Evolutionary conservation across 2,797 vertebrate species (phyloP).

Genomic region (Onychomys arenicola): DNA sequence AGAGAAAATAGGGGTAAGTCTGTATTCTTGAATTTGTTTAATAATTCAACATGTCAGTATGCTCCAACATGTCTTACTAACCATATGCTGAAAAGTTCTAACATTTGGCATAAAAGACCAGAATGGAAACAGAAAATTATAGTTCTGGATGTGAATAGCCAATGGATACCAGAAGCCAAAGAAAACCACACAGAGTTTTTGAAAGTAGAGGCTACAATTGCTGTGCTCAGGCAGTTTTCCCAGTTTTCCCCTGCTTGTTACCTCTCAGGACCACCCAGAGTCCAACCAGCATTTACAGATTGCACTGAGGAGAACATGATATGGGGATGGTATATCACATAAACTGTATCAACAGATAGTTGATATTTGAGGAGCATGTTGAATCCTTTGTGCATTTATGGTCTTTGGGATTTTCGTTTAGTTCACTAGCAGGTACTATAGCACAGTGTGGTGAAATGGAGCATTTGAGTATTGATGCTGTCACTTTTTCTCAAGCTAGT

Average conservation of each 20-base stretch:
- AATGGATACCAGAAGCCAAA: slow-evolving; percentile 44
- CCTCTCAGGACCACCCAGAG: slow-evolving; percentile 48
- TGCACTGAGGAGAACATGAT: not conserved
- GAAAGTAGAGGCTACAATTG: slow-evolving; percentile 60
- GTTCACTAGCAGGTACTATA: not conserved
- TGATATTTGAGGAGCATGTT: not conserved
- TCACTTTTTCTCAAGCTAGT: not conserved
- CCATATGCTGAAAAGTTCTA: slow-evolving; percentile 8
- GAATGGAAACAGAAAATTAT: slow-evolving; percentile 71
- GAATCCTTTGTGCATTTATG: not conserved
- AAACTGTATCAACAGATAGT: not conserved
- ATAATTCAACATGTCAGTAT: not conserved
- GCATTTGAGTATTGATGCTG: not conserved
- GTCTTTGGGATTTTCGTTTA: not conserved
- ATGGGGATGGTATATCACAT: not conserved
- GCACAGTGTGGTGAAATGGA: not conserved
- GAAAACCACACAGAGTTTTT: slow-evolving; percentile 59
- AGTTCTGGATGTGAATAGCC: slow-evolving; percentile 18
- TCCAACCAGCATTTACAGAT: not conserved
- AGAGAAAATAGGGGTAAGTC: not conserved
- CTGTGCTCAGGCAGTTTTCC: not conserved
- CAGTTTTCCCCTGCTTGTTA: not conserved
- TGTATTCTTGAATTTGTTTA: not conserved
- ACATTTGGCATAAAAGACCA: not conserved
- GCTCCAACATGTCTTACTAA: not conserved